Conservation (phyloP, 1,140 invertebrate genomes). For the Ostrea edulis region DNA sequence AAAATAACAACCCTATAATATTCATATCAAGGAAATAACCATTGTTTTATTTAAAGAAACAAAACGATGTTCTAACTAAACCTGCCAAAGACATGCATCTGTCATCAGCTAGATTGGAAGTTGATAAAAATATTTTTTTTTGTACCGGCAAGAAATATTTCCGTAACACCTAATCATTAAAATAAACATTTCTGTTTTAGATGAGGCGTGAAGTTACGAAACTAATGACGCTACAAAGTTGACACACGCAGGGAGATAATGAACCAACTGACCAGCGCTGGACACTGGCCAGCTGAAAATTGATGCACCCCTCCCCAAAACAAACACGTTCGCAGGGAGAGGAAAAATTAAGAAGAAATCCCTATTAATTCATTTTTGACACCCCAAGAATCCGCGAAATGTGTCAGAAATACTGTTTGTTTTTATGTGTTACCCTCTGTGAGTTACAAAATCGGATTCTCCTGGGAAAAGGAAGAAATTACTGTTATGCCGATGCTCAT, state of each 20-base stretch:
- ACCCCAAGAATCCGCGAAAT: constrained; percentile 23
- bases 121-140: no score
- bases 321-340: not conserved
- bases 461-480: not conserved
- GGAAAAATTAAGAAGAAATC: not conserved
- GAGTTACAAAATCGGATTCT: not conserved
- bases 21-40: no score
- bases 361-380: constrained; percentile 32
- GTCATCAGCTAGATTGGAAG: no score
- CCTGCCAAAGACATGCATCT: no score
- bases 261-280: not conserved
- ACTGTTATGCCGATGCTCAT: not conserved
- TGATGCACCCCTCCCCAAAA: not conserved
- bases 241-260: not conserved
- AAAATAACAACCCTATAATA: no score
- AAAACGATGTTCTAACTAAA: no score
- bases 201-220: not conserved
- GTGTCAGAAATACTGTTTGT: constrained; percentile 32
- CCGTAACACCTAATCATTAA: not conserved
- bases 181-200: not conserved
- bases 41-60: no score
- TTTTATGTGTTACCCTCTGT: not conserved
- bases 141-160: not conserved
- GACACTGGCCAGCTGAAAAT: constrained; percentile 4
- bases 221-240: not conserved